Percentiles rank a stretch among this genome's conserved stretches.
Conservation (phyloP, 2,888 invertebrate species). For the Drosophila colorata region DNA sequence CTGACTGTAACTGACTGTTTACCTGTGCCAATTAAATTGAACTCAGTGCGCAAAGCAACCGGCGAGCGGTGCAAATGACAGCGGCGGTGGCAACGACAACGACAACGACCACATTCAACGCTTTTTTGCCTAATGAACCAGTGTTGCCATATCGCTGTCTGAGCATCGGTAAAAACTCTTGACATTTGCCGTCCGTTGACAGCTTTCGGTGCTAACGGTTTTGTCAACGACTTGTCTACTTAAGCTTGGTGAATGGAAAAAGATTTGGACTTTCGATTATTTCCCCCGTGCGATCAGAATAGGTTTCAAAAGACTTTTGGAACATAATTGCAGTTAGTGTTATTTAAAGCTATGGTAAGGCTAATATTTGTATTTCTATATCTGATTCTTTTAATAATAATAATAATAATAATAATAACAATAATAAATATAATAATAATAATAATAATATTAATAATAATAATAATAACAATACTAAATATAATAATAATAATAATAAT, state of each 20-base stretch:
- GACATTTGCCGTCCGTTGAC: slow-evolving; percentile 42
- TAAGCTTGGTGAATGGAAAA: background rate
- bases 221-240: slow-evolving; percentile 40
- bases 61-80: slow-evolving; percentile 69
- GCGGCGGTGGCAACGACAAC: slow-evolving; percentile 39
- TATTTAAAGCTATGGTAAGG: too few relatives aligned
- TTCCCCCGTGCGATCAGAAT: background rate
- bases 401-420: too few relatives aligned
- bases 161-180: slow-evolving; percentile 29
- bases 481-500: too few relatives aligned
- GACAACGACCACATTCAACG: slow-evolving; percentile 53
- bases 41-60: slow-evolving; percentile 61
- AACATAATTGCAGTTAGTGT: too few relatives aligned
- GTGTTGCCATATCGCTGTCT: slow-evolving; percentile 65
- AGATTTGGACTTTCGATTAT: background rate
- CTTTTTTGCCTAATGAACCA: slow-evolving; percentile 58
- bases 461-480: too few relatives aligned
- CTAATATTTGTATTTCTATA: too few relatives aligned
- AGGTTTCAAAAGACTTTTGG: background rate
- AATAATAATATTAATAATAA: too few relatives aligned
- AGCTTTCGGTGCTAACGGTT: slow-evolving; percentile 46
- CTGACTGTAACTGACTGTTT: slow-evolving; percentile 70
- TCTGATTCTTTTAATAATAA: too few relatives aligned
- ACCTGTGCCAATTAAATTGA: slow-evolving; percentile 73
- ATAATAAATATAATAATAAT: too few relatives aligned